A percentile compares a stretch with the other conserved stretches of the same genome.
Evolutionary conservation across 2,113 vertebrate genomes (phyloP).

Genomic region (Solea solea): DNA sequence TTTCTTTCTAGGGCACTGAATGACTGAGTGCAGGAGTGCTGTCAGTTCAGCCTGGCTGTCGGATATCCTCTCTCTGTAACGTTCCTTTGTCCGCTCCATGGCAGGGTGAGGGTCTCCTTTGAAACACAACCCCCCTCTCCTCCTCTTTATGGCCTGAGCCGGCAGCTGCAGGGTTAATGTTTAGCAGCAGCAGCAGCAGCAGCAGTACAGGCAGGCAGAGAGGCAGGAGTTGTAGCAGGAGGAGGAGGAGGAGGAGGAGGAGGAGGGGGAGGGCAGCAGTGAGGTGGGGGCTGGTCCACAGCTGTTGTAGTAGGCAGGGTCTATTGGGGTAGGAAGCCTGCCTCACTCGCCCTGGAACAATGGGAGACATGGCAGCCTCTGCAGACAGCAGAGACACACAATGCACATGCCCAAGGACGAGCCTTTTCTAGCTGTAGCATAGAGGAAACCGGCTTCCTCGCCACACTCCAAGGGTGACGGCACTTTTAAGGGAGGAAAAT

Average conservation of each 20-base stretch:
- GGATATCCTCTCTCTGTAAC: conserved; percentile 70
- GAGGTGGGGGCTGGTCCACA: conserved; percentile 82
- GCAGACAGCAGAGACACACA: conserved; percentile 66
- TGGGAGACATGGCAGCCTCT: conserved; percentile 79
- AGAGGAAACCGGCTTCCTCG: conserved; percentile 67
- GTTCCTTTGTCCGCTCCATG: conserved; percentile 71
- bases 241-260: conserved; percentile 58
- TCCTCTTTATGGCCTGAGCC: conserved; percentile 57
- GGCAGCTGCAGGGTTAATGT: conserved; percentile 83
- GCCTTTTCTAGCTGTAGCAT: conserved; percentile 44
- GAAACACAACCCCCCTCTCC: conserved; percentile 65
- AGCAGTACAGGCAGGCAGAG: conserved; percentile 44
- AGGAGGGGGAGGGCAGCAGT: conserved; percentile 47
- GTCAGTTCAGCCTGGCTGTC: conserved; percentile 49
- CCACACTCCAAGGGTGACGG: conserved; percentile 28
- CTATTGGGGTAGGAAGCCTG: conserved; percentile 74
- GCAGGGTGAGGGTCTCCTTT: conserved; percentile 53
- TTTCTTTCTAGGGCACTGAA: conserved; percentile 59
- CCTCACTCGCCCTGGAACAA: conserved; percentile 79
- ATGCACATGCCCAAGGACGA: conserved; percentile 59
- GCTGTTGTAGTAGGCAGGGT: conserved; percentile 81
- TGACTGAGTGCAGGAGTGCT: conserved; percentile 52
- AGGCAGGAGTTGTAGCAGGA: conserved; percentile 58
- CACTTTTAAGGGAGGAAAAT: conserved; percentile 18
- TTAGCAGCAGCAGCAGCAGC: conserved; percentile 73